Evolutionary conservation across 2,888 invertebrate genomes (phyloP), one percentile per base, ranked within the genome.

Genomic region (Papilio protenor): DNA sequence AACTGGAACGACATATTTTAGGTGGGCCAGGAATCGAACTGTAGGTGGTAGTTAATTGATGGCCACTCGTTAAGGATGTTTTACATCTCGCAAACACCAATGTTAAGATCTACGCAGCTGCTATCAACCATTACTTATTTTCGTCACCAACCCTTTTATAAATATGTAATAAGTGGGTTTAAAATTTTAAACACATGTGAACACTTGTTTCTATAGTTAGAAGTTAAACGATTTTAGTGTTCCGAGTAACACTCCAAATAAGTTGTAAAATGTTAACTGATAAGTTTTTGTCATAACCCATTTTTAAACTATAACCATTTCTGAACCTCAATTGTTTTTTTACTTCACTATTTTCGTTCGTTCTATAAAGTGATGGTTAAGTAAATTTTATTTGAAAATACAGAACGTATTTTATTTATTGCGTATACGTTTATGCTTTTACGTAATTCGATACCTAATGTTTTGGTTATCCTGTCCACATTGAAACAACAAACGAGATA

Each of bases 1-100:
- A 85, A 88, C 88, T 84, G 80, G 84, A 87, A 93, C 89, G 87
- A 90, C 89, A 86, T 93, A 90, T 88, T 93, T 91, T 85, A 86
- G 85, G 86, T 40, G 85, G 87, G 84, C 82, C 82, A 82, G 59
- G 81, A 82, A 86, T 86, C 78, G 83, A 87, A 85, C 85, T 87
- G 88, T 89, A 86, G 81, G 79, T 83, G 80, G 82, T 83, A 80
- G 82, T 81, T 90, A 91, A 81, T 91, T 90, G 91, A 92, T 91
- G 87, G 85, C 85, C 84, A 87, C 85, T 90, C 85, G 85, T 88
- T 87, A 86, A 87, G 75, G 77, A 81, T 89, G 89, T 87, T 83
- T 47, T 81, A 90, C 90, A 90, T 87, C 82, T 87, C 82, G 88
- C 80, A 85, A 90, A 90, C 89, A 88, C 55, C 57, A 70, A 70